Percentiles rank a stretch among this genome's conserved stretches.
These are phyloP conservation scores for Pholis gunnellus DNA, from an alignment of 2,113 vertebrate genomes.

Conservation along the genomic window DNA sequence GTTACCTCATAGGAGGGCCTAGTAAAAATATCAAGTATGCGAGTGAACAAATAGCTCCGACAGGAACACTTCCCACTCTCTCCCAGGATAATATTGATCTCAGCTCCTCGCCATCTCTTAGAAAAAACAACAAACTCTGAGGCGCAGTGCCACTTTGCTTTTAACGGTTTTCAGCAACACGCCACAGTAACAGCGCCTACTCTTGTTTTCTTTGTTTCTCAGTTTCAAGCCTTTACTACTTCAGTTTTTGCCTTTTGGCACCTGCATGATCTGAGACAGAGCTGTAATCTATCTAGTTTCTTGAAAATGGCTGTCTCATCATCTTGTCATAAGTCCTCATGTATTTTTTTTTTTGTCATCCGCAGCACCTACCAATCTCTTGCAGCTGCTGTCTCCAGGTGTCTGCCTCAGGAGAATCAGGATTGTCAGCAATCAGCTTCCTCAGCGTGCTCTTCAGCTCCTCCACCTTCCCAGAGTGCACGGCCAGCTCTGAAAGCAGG, in stretches of 20 bases:
- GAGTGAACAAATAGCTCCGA: slow-evolving; percentile 36
- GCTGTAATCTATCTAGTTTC: neutral
- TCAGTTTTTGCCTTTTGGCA: neutral
- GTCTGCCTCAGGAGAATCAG: slow-evolving; percentile 92
- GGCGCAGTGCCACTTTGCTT: neutral
- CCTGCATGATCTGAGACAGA: neutral
- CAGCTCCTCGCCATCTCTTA: slow-evolving; percentile 18
- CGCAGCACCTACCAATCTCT: slow-evolving; percentile 89
- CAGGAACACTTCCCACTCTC: slow-evolving; percentile 58
- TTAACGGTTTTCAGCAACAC: neutral
- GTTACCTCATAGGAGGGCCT: slow-evolving; percentile 44
- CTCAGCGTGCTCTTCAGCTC: slow-evolving; percentile 89
- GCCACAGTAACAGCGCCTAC: neutral
- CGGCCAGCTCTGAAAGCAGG: slow-evolving; percentile 90
- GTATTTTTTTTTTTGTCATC: neutral
- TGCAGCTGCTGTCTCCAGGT: slow-evolving; percentile 93
- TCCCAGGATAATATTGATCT: slow-evolving; percentile 37
- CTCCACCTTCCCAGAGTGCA: slow-evolving; percentile 92
- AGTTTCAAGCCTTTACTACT: neutral
- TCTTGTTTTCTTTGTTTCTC: neutral
- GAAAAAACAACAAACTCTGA: slow-evolving; percentile 16
- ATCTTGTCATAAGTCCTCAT: neutral
- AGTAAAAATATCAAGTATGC: slow-evolving; percentile 59
- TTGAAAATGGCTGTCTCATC: neutral
- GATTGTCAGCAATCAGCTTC: slow-evolving; percentile 89